These are phyloP conservation scores for Lasioglossum vierecki DNA, from an alignment of 2,888 invertebrate species.

Conservation along the genomic window DNA sequence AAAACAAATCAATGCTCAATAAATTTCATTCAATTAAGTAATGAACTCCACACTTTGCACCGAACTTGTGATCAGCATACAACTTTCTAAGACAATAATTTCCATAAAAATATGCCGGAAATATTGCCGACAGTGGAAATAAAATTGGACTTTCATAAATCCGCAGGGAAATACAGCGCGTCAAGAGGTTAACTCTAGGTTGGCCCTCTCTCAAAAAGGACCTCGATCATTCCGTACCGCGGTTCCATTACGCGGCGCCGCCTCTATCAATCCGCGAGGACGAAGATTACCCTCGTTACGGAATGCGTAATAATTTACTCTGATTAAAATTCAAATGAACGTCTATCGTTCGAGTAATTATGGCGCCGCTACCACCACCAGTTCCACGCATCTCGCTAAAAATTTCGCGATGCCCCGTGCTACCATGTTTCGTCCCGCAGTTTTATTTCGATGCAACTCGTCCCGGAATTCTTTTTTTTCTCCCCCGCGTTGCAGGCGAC, in stretches of 20 bases:
- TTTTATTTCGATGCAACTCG: conserved; percentile 53
- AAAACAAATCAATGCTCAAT: too few species aligned
- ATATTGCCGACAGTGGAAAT: background rate
- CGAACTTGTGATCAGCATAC: background rate
- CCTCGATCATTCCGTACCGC: background rate
- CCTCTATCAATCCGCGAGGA: conserved; percentile 17
- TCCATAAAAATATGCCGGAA: background rate
- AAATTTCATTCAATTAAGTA: too few species aligned
- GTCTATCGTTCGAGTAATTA: conserved; percentile 40
- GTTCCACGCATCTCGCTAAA: background rate
- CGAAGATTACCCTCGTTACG: conserved; percentile 9
- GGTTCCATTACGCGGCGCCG: background rate
- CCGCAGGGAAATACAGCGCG: background rate
- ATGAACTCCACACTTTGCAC: background rate
- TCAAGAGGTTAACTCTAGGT: conserved; percentile 7
- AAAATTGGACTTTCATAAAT: background rate
- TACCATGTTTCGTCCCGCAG: conserved; percentile 33
- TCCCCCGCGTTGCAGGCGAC: background rate
- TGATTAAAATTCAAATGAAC: conserved; percentile 18
- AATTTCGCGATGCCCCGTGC: conserved; percentile 10
- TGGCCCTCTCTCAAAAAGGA: background rate
- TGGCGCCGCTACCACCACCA: background rate
- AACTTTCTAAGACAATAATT: background rate
- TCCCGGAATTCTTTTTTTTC: conserved; percentile 39
- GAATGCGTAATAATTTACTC: conserved; percentile 16